Conservation (phyloP, 2,888 invertebrate species). For the Caenorhabditis sulstoni region DNA sequence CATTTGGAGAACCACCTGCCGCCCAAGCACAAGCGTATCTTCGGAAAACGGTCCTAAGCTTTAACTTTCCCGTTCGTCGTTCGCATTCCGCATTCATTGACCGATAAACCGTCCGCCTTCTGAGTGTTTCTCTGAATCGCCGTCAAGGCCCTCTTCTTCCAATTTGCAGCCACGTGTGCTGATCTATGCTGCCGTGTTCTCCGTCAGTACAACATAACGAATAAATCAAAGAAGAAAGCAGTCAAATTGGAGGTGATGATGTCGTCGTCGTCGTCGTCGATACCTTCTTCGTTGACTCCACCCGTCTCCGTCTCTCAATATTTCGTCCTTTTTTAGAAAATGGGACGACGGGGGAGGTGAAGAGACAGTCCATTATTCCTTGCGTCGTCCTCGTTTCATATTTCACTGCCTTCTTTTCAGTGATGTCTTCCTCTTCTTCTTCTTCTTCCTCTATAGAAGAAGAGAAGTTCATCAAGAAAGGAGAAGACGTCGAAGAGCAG, state of each 20-base stretch:
- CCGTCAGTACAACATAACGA: conserved; percentile 14
- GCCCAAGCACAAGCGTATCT: conserved; percentile 58
- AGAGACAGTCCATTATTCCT: conserved; percentile 4
- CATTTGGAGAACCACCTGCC: conserved; percentile 61
- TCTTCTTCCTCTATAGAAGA: conserved; percentile 36
- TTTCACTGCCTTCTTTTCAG: conserved; percentile 15
- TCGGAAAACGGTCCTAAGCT: conserved; percentile 49
- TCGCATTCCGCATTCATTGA: neutral
- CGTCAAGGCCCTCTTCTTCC: conserved; percentile 20
- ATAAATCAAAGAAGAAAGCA: conserved; percentile 33
- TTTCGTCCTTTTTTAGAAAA: conserved; percentile 2
- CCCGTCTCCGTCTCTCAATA: conserved; percentile 20
- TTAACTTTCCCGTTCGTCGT: conserved; percentile 6
- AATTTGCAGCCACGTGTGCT: conserved; percentile 13
- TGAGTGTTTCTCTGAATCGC: conserved; percentile 12
- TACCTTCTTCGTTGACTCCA: neutral
- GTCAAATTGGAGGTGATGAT: conserved; percentile 5
- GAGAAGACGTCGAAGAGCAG: conserved; percentile 24
- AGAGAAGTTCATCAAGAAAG: conserved; percentile 22
- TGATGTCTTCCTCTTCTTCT: conserved; percentile 33
- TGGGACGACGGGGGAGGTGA: neutral
- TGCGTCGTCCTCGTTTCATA: neutral
- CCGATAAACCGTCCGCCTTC: neutral
- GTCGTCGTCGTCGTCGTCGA: no score
- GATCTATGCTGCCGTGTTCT: conserved; percentile 8